A percentile compares a stretch with the other conserved stretches of the same genome.
These are phyloP conservation scores for Python bivittatus DNA, from an alignment of 2,113 vertebrate species.

Conservation along the genomic window DNA sequence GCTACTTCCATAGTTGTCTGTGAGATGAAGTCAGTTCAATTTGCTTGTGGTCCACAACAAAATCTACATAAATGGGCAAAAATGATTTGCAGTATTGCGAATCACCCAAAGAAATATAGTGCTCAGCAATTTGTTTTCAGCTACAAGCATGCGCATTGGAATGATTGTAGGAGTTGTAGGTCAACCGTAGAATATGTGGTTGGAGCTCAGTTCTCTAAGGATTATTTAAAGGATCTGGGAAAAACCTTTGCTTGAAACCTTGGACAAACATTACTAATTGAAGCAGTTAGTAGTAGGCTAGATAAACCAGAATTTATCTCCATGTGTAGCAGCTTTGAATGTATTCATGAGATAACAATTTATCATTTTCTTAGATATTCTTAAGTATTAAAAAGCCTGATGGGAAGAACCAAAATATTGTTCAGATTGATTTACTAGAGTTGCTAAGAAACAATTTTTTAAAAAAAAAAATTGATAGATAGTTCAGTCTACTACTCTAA, in stretches of 20 bases:
- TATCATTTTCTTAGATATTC: not conserved
- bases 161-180: not conserved
- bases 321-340: not conserved
- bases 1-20: constrained; percentile 60
- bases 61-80: constrained; percentile 58
- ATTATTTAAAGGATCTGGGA: not conserved
- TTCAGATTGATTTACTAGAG: not conserved
- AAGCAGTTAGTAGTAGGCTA: not conserved
- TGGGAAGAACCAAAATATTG: not conserved
- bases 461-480: not conserved
- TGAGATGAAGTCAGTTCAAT: constrained; percentile 62
- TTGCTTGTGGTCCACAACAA: constrained; percentile 61
- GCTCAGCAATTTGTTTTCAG: not conserved
- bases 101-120: not conserved
- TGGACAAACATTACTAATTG: not conserved
- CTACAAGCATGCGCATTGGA: not conserved
- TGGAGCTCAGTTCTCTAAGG: not conserved
- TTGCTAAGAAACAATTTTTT: not conserved
- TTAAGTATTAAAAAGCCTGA: not conserved
- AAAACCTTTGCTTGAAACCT: not conserved
- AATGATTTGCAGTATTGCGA: constrained; percentile 29
- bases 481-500: not conserved
- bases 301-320: not conserved
- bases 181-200: not conserved
- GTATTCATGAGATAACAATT: not conserved